These are phyloP conservation scores for Paratrypauchen microcephalus DNA, from an alignment of 2,797 vertebrate species.

Conservation along the genomic window DNA sequence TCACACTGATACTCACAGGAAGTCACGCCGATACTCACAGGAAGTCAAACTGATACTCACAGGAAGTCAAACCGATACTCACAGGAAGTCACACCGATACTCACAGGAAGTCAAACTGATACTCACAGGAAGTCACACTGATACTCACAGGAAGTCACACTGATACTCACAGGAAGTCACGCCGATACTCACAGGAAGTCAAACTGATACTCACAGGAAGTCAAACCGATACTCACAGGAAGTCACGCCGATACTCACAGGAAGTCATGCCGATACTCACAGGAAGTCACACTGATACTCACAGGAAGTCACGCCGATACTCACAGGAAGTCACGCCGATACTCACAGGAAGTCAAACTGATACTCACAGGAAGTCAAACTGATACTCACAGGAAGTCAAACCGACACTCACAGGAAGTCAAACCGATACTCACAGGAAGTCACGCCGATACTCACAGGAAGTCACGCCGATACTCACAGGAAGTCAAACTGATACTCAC, in stretches of 20 bases:
- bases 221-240: constrained; percentile 85
- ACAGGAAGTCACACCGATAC: constrained; percentile 84
- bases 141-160: constrained; percentile 86
- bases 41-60: constrained; percentile 87
- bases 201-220: constrained; percentile 85
- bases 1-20: constrained; percentile 85
- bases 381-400: constrained; percentile 87
- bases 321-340: constrained; percentile 89
- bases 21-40: too few relatives aligned
- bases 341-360: too few relatives aligned
- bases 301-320: constrained; percentile 84
- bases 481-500: constrained; percentile 87
- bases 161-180: constrained; percentile 87
- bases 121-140: constrained; percentile 87
- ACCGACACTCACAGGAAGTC: constrained; percentile 85
- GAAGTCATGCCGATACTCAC: too few relatives aligned
- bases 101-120: constrained; percentile 83
- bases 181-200: too few relatives aligned
- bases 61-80: constrained; percentile 81
- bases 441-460: constrained; percentile 85
- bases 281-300: too few relatives aligned
- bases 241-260: constrained; percentile 86
- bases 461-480: too few relatives aligned
- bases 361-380: constrained; percentile 86
- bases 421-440: constrained; percentile 84